Percentiles rank a stretch among this genome's conserved stretches.
phyloP scores from a whole-genome alignment of 2,888 invertebrate species.

The Nomada fabriciana region DNA sequence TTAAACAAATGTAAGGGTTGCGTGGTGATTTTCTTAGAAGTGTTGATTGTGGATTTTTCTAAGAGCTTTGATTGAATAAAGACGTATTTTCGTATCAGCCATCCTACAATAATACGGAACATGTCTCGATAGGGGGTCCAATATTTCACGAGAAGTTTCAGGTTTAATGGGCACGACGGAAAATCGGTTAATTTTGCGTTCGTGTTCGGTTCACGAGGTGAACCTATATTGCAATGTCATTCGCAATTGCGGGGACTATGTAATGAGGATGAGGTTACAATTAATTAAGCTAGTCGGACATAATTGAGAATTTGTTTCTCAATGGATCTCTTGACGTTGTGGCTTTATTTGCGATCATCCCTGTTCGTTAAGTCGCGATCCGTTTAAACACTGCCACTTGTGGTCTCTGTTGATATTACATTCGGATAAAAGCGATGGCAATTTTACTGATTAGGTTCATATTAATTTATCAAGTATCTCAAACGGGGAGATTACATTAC shows the following conservation, averaged over 20 bases:
- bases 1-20: no score
- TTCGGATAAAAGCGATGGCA: neutral
- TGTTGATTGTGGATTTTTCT: no score
- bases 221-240: no score
- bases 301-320: neutral
- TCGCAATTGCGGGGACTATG: neutral
- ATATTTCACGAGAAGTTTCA: neutral
- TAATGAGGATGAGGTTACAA: neutral
- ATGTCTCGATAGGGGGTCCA: neutral
- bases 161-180: neutral
- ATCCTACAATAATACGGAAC: no score
- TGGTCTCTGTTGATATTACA: conserved; percentile 1
- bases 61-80: no score
- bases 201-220: neutral
- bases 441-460: neutral
- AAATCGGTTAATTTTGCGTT: neutral
- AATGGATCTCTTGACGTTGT: neutral
- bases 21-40: no score
- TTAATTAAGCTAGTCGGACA: conserved; percentile 5
- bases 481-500: no score
- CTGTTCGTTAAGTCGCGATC: neutral
- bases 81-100: no score
- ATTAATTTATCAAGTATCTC: neutral
- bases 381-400: conserved; percentile 4
- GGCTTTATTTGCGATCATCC: neutral